phyloP scores from a whole-genome alignment of 30 jellyfish, hydroid and myxozoan genomes.

The Hydra vulgaris region DNA sequence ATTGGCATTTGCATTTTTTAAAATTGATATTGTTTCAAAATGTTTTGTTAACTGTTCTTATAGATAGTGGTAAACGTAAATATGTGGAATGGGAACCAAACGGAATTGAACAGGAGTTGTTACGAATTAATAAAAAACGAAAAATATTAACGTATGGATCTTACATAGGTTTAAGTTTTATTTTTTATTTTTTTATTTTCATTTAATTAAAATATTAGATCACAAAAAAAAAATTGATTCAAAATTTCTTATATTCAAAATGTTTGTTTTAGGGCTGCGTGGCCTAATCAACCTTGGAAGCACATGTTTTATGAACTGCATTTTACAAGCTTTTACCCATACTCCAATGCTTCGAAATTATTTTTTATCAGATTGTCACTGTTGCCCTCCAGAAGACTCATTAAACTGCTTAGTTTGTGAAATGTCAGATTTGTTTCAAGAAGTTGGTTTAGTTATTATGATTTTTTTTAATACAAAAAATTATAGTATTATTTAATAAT shows the following conservation, averaged over 20 bases:
- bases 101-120: conserved; percentile 43
- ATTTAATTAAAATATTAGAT: too few species aligned
- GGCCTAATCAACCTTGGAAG: conserved; percentile 83
- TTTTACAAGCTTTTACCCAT: conserved; percentile 72
- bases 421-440: conserved; percentile 76
- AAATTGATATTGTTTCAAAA: too few species aligned
- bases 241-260: too few species aligned
- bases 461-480: conserved; percentile 6
- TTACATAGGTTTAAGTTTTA: conserved; percentile 37
- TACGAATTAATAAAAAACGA: conserved; percentile 45
- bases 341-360: conserved; percentile 86
- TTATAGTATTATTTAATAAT: background rate
- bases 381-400: conserved; percentile 69
- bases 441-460: conserved; percentile 25
- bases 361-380: conserved; percentile 67
- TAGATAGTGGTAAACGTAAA: conserved; percentile 58
- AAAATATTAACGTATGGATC: conserved; percentile 37
- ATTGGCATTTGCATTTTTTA: too few species aligned
- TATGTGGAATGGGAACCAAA: conserved; percentile 78
- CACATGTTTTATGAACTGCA: conserved; percentile 85
- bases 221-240: too few species aligned
- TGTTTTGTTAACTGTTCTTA: too few species aligned
- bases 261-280: conserved; percentile 60
- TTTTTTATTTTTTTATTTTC: too few species aligned
- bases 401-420: conserved; percentile 78